A percentile compares a stretch with the other conserved stretches of the same genome.
Evolutionary conservation across 1,140 invertebrate genomes (phyloP).

Genomic region (Drosophila elegans): DNA sequence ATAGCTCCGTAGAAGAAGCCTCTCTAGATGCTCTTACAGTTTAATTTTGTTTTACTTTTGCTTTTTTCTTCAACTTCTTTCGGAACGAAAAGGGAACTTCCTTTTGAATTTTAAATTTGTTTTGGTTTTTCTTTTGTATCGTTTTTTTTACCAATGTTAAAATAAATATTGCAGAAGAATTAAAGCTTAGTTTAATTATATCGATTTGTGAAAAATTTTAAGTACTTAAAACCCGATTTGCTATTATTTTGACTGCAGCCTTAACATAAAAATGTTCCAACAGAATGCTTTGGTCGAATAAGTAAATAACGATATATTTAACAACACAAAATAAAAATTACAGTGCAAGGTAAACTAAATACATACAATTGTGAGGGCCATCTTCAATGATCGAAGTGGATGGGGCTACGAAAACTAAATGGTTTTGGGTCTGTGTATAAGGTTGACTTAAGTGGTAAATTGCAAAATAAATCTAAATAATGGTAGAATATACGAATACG

Average conservation of each 20-base stretch:
- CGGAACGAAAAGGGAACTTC: neutral
- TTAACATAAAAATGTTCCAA: neutral
- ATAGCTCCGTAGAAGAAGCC: neutral
- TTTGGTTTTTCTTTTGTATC: neutral
- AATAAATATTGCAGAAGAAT: neutral
- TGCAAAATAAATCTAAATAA: slow-evolving; percentile 62
- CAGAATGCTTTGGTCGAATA: slow-evolving; percentile 69
- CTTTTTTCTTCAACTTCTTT: neutral
- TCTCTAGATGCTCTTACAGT: neutral
- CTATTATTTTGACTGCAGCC: slow-evolving; percentile 5
- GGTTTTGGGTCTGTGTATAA: slow-evolving; percentile 14
- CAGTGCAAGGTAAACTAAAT: slow-evolving; percentile 79
- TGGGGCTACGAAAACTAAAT: slow-evolving; percentile 53
- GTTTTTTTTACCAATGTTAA: neutral
- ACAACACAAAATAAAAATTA: slow-evolving; percentile 83
- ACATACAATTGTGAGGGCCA: slow-evolving; percentile 68
- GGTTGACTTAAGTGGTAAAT: slow-evolving; percentile 49
- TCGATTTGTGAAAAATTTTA: neutral
- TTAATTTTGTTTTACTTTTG: neutral
- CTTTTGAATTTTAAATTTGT: neutral
- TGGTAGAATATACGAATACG: slow-evolving; percentile 52
- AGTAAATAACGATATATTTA: slow-evolving; percentile 84
- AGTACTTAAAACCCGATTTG: neutral
- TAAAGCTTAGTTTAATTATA: neutral
- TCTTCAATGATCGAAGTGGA: slow-evolving; percentile 23